A percentile compares a stretch with the other conserved stretches of the same genome.
Evolutionary conservation across 2,113 vertebrate genomes (phyloP).

Genomic region (Typhlomys cinereus): DNA sequence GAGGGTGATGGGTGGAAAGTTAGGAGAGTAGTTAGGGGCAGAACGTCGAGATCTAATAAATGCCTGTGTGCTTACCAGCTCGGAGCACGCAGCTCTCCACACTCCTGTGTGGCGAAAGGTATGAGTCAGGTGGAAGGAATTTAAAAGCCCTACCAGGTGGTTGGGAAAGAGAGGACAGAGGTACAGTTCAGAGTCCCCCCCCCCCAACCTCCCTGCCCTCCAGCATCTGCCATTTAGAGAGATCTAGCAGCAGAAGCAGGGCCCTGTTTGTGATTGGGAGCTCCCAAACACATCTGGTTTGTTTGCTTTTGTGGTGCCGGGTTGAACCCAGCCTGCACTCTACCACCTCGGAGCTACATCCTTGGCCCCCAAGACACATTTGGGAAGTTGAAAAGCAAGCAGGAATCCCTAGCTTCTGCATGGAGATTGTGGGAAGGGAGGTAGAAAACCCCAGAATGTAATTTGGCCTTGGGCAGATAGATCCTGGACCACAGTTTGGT

Average conservation of each 20-base stretch:
- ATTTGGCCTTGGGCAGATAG: background rate
- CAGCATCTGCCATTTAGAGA: background rate
- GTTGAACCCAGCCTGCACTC: background rate
- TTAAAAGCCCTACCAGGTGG: background rate
- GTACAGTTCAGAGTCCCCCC: background rate
- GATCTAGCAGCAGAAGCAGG: background rate
- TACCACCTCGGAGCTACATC: background rate
- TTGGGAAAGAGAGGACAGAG: background rate
- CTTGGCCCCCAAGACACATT: background rate
- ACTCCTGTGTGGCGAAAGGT: background rate
- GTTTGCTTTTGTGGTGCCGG: background rate
- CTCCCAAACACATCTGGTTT: background rate
- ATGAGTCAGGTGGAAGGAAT: background rate
- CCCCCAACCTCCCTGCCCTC: background rate
- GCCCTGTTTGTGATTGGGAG: background rate
- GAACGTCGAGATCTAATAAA: background rate
- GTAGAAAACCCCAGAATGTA: no score
- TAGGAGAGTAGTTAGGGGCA: background rate
- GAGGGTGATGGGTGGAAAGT: constrained; percentile 4
- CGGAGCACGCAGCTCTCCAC: background rate
- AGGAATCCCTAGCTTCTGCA: background rate
- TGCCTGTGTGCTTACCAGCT: background rate
- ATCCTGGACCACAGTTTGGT: background rate
- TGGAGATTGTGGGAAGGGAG: background rate
- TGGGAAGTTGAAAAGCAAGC: background rate